Base-by-base conservation (phyloP, 2,797 vertebrate species). In the Anisognathus igniventris region DNA sequence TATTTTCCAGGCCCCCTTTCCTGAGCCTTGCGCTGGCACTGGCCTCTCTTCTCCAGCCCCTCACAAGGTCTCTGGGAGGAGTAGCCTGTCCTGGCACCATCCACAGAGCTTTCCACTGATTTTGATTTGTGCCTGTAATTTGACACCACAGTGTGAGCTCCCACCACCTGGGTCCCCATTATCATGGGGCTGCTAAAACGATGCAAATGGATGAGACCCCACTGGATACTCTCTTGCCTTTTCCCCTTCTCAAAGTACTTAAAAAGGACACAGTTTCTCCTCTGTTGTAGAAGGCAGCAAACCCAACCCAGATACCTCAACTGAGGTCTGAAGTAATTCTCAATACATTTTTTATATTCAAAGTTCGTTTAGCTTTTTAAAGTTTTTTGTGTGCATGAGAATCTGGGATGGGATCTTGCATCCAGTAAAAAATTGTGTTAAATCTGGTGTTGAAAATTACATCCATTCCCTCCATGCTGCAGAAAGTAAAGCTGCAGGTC, bases 111-210 rank as follows among this genome's bases (percentile, higher is more conserved):
- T 90, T 76, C 24, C n/a, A 5, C 11, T 0, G 2, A 4, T 30
- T 71, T 42, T 64, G 61, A 14, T 68, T 82, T 82, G 28, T 73
- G 60, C 37, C 35, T 18, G 2, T 30, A n/a, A 44, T 82, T 79
- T 85, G 66, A 51, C 31, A 33, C 30, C 2, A 0, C 10, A 22
- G 50, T 3, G 2, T 71, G 60, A 35, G 23, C n/a, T 85, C 11
- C 33, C 16, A 20, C n/a, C 22, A 5, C n/a, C 51, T 18, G 4
- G 1, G 1, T 85, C 39, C 42, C 17, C 0, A 12, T 37, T 85
- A 24, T 27, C 4, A 0, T 31, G 60, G 37, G 31, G 19, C 64
- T 81, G 54, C 76, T 61, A 58, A 66, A 58, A 24, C 0, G 0
- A 22, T 44, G 24, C 25, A 31, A 47, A 44, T 62, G 30, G 33